Conservation (phyloP, 1,140 invertebrate genomes). For the Heterodera carotae region DNA sequence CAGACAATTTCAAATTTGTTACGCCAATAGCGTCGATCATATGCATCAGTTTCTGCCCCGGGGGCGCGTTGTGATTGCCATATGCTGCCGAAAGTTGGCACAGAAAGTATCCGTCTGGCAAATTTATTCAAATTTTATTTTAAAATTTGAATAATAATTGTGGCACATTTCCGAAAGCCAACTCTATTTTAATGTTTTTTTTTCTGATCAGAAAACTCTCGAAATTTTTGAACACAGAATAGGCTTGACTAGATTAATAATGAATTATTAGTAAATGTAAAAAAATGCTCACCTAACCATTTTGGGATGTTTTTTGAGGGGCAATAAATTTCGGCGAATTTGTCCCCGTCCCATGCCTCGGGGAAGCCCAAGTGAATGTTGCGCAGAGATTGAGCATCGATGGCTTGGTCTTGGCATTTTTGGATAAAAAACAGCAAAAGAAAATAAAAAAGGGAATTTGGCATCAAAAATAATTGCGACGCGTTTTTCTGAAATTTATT, state of each 20-base stretch:
- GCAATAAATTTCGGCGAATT: conserved; percentile 59
- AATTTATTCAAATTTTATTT: conserved; percentile 17
- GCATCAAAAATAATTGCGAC: conserved; percentile 4
- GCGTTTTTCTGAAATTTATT: too few species aligned
- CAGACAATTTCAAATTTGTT: conserved; percentile 18
- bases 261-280: neutral
- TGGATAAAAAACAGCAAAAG: conserved; percentile 19
- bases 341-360: conserved; percentile 64
- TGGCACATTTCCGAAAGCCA: neutral
- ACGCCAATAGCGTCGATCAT: conserved; percentile 65
- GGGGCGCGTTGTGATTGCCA: conserved; percentile 55
- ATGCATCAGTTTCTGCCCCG: conserved; percentile 59
- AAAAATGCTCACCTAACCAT: conserved; percentile 52
- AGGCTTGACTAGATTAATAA: too few species aligned
- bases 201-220: neutral
- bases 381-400: conserved; percentile 43
- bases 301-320: conserved; percentile 64
- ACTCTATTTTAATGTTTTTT: neutral
- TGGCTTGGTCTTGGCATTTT: neutral
- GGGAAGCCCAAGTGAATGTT: conserved; percentile 63
- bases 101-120: conserved; percentile 64
- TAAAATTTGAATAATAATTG: neutral
- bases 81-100: conserved; percentile 64
- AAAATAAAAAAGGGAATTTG: conserved; percentile 3
- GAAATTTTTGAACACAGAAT: too few species aligned